Percentiles rank a stretch among this genome's conserved stretches.
phyloP scores from a whole-genome alignment of 2,797 vertebrate genomes.

The Clamator glandarius region DNA sequence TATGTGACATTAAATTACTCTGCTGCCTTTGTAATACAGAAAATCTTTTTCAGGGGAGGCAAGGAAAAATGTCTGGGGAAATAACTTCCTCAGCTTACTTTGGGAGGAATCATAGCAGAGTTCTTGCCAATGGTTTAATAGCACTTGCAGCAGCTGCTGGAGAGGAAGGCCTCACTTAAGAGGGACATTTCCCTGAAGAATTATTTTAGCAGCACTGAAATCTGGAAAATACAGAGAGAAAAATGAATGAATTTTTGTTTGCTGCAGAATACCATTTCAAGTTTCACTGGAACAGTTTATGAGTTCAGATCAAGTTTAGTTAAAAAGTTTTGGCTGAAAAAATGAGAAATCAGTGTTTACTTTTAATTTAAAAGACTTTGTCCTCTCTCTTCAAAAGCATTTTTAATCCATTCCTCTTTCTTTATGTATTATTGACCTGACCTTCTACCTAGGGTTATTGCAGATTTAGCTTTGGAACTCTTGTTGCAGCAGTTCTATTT shows the following conservation, averaged over 20 bases:
- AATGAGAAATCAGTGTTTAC: not conserved
- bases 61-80: not conserved
- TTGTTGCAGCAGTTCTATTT: conserved; percentile 1
- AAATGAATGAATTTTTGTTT: not conserved
- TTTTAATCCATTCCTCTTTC: not conserved
- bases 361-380: conserved; percentile 19
- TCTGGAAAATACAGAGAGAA: not conserved
- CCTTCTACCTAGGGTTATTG: not conserved
- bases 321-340: not conserved
- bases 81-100: not conserved
- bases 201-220: not conserved
- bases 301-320: not conserved
- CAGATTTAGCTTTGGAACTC: not conserved
- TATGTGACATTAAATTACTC: not conserved
- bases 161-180: not conserved
- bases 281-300: not conserved
- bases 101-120: not conserved
- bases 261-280: not conserved
- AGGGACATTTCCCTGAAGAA: not conserved
- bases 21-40: not conserved
- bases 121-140: not conserved
- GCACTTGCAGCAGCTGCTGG: not conserved
- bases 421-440: not conserved
- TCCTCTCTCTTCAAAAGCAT: not conserved
- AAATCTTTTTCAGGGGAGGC: not conserved